Evolutionary conservation across 2,888 invertebrate species (phyloP).

Genomic region (Cosmorhoe ocellata): DNA sequence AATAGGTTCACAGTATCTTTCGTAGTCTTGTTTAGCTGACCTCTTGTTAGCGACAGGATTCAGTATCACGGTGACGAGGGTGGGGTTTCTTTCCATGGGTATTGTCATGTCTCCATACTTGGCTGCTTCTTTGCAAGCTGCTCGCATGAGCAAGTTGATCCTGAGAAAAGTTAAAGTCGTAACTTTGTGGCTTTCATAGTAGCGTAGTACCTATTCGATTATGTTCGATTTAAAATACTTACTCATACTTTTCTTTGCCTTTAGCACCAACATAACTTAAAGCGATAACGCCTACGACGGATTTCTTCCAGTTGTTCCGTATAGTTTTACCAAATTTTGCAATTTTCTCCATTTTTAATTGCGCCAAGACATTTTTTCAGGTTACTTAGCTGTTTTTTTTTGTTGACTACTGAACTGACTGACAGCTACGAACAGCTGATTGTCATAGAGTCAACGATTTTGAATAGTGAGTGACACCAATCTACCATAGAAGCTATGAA

Average conservation of each 20-base stretch:
- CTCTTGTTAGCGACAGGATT: conserved; percentile 95
- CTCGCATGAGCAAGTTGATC: conserved; percentile 88
- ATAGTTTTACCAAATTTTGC: conserved; percentile 85
- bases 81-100: conserved; percentile 82
- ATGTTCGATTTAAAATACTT: conserved; percentile 39
- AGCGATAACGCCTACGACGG: conserved; percentile 85
- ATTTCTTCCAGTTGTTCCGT: conserved; percentile 95
- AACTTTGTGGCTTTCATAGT: too few relatives aligned
- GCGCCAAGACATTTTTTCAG: conserved; percentile 6
- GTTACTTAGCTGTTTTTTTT: not conserved
- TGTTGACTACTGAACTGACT: not conserved
- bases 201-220: too few relatives aligned
- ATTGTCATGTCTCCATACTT: conserved; percentile 86
- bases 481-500: too few relatives aligned
- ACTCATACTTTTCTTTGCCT: conserved; percentile 89
- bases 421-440: too few relatives aligned
- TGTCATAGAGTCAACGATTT: too few relatives aligned
- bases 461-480: too few relatives aligned
- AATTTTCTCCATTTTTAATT: conserved; percentile 58
- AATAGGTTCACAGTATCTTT: conserved; percentile 96
- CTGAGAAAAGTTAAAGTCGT: conserved; percentile 66
- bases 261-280: conserved; percentile 87
- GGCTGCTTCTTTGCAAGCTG: conserved; percentile 89
- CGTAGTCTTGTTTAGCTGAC: conserved; percentile 86
- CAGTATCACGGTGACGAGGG: conserved; percentile 92